Evolutionary conservation across 1,140 invertebrate species (phyloP).

Genomic region (Micrasema minimum): DNA sequence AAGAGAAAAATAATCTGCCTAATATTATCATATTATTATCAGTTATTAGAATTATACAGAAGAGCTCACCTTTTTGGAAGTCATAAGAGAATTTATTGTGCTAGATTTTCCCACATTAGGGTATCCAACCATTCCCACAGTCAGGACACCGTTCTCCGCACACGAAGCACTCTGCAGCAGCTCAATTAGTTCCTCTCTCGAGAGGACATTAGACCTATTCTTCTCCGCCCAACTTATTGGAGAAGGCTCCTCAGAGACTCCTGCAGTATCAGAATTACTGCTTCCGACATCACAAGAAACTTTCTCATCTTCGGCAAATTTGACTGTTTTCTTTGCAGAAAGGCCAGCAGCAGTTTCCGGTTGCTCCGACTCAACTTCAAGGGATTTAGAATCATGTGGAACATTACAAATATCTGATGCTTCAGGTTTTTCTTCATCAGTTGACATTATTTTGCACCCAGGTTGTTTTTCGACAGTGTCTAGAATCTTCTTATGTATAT

Average conservation of each 20-base stretch:
- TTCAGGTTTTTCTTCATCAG: constrained; percentile 2
- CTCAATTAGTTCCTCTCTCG: constrained; percentile 70
- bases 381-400: too few species aligned
- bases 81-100: constrained; percentile 94
- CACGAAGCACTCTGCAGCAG: constrained; percentile 76
- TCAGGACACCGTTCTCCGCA: constrained; percentile 73
- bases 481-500: constrained; percentile 63
- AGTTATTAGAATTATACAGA: too few species aligned
- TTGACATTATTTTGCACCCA: constrained; percentile 5
- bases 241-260: background rate
- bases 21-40: too few species aligned
- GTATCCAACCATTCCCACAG: constrained; percentile 96
- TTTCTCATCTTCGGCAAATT: constrained; percentile 11
- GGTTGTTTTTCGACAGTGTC: constrained; percentile 55
- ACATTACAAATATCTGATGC: background rate
- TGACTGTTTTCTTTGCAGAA: constrained; percentile 16
- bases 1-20: too few species aligned
- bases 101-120: constrained; percentile 99
- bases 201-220: constrained; percentile 68
- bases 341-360: background rate
- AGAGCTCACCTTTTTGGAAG: constrained; percentile 81
- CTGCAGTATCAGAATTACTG: background rate
- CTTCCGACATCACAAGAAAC: background rate
- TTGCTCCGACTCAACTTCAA: constrained; percentile 55
- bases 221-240: constrained; percentile 42